Evolutionary conservation across 2,888 invertebrate species (phyloP), one percentile per base, ranked within the genome.

Genomic region (Dione vanillae): DNA sequence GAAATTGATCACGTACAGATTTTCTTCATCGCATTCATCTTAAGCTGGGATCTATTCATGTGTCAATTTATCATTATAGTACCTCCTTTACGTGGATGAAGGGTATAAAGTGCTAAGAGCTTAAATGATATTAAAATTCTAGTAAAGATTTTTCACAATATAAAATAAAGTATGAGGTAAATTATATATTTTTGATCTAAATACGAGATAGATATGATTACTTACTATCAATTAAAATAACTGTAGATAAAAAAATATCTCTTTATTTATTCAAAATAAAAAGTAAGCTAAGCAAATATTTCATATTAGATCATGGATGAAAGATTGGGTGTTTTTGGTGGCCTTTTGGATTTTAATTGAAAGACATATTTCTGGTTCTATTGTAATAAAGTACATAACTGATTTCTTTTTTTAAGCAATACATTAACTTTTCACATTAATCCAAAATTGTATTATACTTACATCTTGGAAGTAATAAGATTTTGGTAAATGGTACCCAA

Each of bases 1-100:
- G 54, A 54, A 54, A 35, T n/a, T 54, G 37, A 54, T 37, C 54
- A 54, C 54, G 54, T 11, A 37, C 9, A 54, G 19, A 43, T 59
- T 59, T 12, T 43, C 20, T 43, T 43, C 6, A n/a, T 20, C 43
- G n/a, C 1, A 59, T 27, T 37, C 54, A 27, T 11, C 35, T 59
- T 43, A 27, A 43, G 20, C 41, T 59, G 20, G n/a, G 41, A 14
- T 20, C 41, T 59, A 41, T 59, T 59, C 59, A 27, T n/a, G n/a
- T 43, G 43, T 43, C 43, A 59, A 59, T 59, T 59, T 59, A 27
- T 27, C 43, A 27, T 41, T n/a, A 59, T 20, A 43, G 27, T 11
- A 27, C 43, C 14, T 43, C 20, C 5, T 19, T 20, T n/a, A 27
- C 59, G 2, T 59, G n/a, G 59, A 20, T 27, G 14, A 59, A 27